A percentile compares a stretch with the other conserved stretches of the same genome.
Conservation (phyloP, 2,113 vertebrate genomes). For the Datnioides undecimradiatus region DNA sequence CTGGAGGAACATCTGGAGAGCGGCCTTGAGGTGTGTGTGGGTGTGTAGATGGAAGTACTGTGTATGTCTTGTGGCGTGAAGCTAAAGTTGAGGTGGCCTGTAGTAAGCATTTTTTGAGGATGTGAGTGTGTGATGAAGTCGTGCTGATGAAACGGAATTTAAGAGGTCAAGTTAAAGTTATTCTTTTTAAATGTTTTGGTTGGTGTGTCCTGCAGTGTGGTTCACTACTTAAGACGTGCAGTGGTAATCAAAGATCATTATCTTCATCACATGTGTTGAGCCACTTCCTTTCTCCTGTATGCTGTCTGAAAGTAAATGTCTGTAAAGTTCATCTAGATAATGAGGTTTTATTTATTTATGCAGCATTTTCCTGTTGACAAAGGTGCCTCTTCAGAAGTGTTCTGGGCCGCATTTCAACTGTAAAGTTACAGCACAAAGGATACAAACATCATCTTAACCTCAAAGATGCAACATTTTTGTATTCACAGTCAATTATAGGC, state of each 20-base stretch:
- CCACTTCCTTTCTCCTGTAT: not conserved
- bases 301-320: not conserved
- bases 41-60: not conserved
- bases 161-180: not conserved
- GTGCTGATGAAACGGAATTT: constrained; percentile 34
- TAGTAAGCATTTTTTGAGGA: constrained; percentile 32
- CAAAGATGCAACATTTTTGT: too few species aligned
- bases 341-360: not conserved
- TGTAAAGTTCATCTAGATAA: not conserved
- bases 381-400: not conserved
- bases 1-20: constrained; percentile 78
- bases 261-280: not conserved
- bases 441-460: not conserved
- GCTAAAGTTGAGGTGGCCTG: constrained; percentile 3
- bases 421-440: not conserved
- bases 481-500: too few species aligned
- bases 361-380: not conserved
- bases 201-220: not conserved
- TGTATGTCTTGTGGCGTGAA: constrained; percentile 34
- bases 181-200: not conserved
- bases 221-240: too few species aligned
- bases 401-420: not conserved
- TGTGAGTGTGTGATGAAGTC: not conserved
- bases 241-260: not conserved
- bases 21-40: constrained; percentile 58